These are phyloP conservation scores for Pterocles gutturalis DNA, from an alignment of 2,113 vertebrate species.

Conservation along the genomic window DNA sequence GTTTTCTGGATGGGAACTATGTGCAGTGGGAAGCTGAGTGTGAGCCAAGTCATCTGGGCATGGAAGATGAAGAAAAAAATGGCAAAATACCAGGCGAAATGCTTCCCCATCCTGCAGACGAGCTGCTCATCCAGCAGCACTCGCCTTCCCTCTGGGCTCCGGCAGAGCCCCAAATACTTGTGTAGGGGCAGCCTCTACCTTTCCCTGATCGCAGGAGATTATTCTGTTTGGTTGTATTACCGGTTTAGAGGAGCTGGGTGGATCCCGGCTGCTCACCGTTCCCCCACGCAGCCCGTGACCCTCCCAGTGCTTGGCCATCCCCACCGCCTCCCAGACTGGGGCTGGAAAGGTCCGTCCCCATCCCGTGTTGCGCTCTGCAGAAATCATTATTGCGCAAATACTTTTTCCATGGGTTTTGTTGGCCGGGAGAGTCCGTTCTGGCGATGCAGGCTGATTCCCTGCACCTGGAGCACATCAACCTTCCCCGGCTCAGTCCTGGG, in stretches of 20 bases:
- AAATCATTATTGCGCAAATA: conserved; percentile 22
- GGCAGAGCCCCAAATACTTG: background rate
- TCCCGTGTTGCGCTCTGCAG: background rate
- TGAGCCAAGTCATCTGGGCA: background rate
- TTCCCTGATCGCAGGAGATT: background rate
- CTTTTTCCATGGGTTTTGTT: conserved; percentile 24
- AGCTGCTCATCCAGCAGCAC: background rate
- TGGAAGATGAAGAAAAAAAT: background rate
- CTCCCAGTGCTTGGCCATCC: background rate
- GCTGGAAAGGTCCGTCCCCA: background rate
- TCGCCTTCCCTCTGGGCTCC: background rate
- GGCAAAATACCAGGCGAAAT: background rate
- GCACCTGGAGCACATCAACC: accelerated
- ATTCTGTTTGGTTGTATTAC: background rate
- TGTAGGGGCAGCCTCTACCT: background rate
- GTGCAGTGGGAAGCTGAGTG: background rate
- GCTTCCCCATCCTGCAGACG: accelerated
- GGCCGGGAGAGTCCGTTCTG: background rate
- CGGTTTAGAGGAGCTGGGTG: background rate
- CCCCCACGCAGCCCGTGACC: accelerated
- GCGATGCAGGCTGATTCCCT: background rate
- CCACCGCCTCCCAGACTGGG: background rate
- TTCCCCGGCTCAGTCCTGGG: background rate
- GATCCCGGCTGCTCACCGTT: background rate
- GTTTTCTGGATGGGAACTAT: background rate